Conservation (phyloP, 2,797 vertebrate genomes). For the Synanceia verrucosa region DNA sequence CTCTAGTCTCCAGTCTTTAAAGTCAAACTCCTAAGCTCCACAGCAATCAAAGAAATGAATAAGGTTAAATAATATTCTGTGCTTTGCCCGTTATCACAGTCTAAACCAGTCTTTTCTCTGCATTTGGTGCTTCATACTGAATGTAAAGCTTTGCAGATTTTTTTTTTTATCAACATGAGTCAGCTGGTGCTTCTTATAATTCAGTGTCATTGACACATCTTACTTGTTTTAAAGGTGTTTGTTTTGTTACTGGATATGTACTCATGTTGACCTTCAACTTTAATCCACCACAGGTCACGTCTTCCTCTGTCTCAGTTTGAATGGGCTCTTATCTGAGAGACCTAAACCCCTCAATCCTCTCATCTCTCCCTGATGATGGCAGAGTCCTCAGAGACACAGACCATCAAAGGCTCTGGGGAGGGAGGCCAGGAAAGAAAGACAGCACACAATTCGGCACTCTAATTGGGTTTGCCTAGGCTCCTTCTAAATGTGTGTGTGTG, state of each 20-base stretch:
- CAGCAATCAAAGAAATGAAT: constrained; percentile 2
- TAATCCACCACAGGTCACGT: constrained; percentile 40
- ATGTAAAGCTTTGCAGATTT: not conserved
- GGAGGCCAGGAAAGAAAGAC: constrained; percentile 6
- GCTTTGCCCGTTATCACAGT: not conserved
- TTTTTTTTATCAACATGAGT: not conserved
- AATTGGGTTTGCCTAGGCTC: constrained; percentile 50
- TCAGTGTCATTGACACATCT: not conserved
- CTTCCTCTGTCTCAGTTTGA: constrained; percentile 38
- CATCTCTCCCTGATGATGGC: constrained; percentile 54
- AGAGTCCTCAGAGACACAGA: constrained; percentile 41
- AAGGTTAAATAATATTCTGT: constrained; percentile 26
- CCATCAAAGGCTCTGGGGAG: constrained; percentile 42
- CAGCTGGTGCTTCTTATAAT: not conserved
- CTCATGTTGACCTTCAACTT: constrained; percentile 48
- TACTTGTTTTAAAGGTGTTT: not conserved
- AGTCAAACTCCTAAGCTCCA: constrained; percentile 11
- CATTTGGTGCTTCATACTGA: constrained; percentile 3
- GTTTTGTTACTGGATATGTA: constrained; percentile 12
- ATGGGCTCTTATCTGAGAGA: constrained; percentile 41
- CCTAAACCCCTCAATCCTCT: constrained; percentile 62
- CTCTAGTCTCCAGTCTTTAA: constrained; percentile 3
- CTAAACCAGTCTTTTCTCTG: not conserved
- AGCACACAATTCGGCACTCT: constrained; percentile 46
- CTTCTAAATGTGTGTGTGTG: constrained; percentile 28